A percentile compares a stretch with the other conserved stretches of the same genome.
These are phyloP conservation scores for Varanus komodoensis DNA, from an alignment of 2,113 vertebrate genomes.

Conservation along the genomic window DNA sequence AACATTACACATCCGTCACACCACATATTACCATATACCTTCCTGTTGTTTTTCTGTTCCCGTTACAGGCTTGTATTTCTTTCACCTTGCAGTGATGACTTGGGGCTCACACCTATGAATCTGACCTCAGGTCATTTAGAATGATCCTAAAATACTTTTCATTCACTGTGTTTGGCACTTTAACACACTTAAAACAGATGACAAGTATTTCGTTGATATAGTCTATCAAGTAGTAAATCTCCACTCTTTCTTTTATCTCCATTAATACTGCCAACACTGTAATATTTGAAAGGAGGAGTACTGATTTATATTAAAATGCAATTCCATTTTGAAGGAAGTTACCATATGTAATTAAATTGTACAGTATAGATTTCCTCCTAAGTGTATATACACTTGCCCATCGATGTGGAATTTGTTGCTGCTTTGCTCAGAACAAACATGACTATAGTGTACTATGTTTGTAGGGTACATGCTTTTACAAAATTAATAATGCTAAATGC, in stretches of 20 bases:
- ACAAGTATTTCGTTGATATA: constrained; percentile 54
- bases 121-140: constrained; percentile 51
- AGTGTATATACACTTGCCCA: constrained; percentile 42
- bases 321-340: not conserved
- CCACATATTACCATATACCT: constrained; percentile 52
- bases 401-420: constrained; percentile 54
- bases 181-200: constrained; percentile 70
- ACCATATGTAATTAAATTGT: constrained; percentile 57
- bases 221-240: constrained; percentile 37
- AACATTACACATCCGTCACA: constrained; percentile 57
- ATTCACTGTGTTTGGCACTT: constrained; percentile 78
- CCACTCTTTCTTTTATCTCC: constrained; percentile 37
- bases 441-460: not conserved
- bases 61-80: constrained; percentile 62
- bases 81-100: constrained; percentile 55
- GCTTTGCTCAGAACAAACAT: constrained; percentile 41
- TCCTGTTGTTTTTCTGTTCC: constrained; percentile 55
- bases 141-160: constrained; percentile 58
- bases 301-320: not conserved
- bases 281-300: constrained; percentile 45
- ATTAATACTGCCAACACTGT: constrained; percentile 19
- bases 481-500: constrained; percentile 54
- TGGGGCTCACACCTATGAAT: constrained; percentile 56
- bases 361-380: constrained; percentile 64
- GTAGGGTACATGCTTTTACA: not conserved